Evolutionary conservation across 2,888 invertebrate genomes (phyloP), one percentile per base, ranked within the genome.

Genomic region (Teleogryllus oceanicus): DNA sequence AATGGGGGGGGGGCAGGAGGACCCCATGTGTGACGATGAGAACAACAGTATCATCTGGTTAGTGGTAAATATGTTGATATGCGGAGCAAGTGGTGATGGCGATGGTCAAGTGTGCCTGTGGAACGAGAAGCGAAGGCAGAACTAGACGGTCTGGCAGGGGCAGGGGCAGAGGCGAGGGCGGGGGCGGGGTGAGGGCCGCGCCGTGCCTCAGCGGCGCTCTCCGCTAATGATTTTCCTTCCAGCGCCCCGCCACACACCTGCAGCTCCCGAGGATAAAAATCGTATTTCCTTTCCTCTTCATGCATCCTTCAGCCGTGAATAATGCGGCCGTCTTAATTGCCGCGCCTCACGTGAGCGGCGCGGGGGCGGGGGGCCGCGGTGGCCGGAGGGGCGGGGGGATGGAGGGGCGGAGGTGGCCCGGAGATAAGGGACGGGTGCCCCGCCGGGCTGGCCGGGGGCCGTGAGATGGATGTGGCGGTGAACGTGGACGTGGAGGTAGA

Each of bases 211-310:
- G 62, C 62, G 16, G 62, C 13, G 62, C 62, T 62, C 62, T 62
- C 37, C 16, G 62, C 62, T 62, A 62, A 62, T 62, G 62, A 62
- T 62, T 62, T 62, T n/a, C 62, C n/a, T 62, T n/a, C 62, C 62
- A 62, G 16, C 62, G 16, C 62, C 62, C 16, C 62, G n/a, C 62
- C 62, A n/a, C 62, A 62, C 62, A 62, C 62, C 62, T 62, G 62
- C 62, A 62, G 62, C 62, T 13, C n/a, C 13, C 62, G 62, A n/a
- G 62, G 62, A 62, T 62, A 62, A 62, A 62, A 62, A 62, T 62
- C 62, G 62, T 62, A 62, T 62, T 62, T 62, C 62, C 62, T 62
- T 62, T 62, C 62, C 62, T 62, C 62, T 62, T 62, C 62, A 62
- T 62, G 62, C 62, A 62, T 62, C 62, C 62, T 62, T 62, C 62